Evolutionary conservation across 2,113 vertebrate species (phyloP).

Genomic region (Nestor notabilis): DNA sequence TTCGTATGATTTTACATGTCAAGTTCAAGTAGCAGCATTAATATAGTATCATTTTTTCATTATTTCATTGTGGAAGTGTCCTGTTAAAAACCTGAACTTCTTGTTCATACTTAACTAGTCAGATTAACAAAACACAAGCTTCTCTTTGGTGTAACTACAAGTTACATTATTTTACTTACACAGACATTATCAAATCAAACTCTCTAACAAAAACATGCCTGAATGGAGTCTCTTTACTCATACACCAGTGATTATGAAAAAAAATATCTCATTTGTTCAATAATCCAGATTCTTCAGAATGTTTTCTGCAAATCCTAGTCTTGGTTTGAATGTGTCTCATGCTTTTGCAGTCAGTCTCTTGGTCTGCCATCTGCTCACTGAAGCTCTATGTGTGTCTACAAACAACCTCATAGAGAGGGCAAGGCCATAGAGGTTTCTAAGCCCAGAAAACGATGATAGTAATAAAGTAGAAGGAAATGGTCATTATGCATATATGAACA

Average conservation of each 20-base stretch:
- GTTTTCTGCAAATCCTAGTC: not conserved
- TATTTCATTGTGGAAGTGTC: not conserved
- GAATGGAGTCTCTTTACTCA: not conserved
- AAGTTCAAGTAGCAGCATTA: not conserved
- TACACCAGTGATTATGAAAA: not conserved
- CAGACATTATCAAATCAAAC: not conserved
- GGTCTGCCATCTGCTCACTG: not conserved
- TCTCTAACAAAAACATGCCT: not conserved
- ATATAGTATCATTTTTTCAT: not conserved
- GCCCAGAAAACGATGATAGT: not conserved
- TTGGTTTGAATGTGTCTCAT: not conserved
- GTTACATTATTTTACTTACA: not conserved
- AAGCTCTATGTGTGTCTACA: not conserved
- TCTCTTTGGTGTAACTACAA: not conserved
- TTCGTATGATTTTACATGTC: not conserved
- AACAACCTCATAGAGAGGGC: not conserved
- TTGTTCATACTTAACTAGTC: not conserved
- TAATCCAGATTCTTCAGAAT: not conserved
- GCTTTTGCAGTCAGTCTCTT: not conserved
- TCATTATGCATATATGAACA: not conserved
- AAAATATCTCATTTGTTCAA: not conserved
- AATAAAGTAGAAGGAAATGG: not conserved
- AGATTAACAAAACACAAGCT: not conserved
- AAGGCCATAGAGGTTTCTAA: not conserved
- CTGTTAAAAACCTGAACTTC: not conserved